Conservation (phyloP, 2,888 invertebrate genomes). For the Parthenolecanium corni region DNA sequence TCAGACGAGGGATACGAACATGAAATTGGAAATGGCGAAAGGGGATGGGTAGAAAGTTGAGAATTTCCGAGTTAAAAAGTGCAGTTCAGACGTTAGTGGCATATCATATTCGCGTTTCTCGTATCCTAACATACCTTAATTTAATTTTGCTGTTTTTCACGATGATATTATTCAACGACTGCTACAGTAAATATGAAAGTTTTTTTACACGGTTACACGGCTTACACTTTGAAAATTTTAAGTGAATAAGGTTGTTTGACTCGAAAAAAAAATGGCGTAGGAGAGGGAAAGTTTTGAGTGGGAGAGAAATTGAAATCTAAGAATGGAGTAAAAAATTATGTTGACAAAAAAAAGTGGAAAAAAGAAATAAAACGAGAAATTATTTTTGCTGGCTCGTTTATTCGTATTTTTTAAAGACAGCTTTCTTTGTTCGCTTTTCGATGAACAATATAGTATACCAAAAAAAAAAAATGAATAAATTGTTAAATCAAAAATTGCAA, state of each 20-base stretch:
- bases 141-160: slow-evolving; percentile 22
- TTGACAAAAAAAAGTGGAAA: no score
- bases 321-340: no score
- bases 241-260: slow-evolving; percentile 19
- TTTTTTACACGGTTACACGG: slow-evolving; percentile 1
- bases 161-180: slow-evolving; percentile 11
- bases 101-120: slow-evolving; percentile 1
- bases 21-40: neutral
- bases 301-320: no score
- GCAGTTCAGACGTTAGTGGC: neutral
- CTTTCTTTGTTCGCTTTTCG: no score
- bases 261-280: neutral
- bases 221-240: slow-evolving; percentile 17
- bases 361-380: no score
- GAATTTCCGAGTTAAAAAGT: neutral
- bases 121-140: slow-evolving; percentile 22
- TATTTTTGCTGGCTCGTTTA: no score
- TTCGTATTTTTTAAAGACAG: no score
- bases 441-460: no score
- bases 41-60: neutral
- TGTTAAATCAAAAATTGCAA: no score
- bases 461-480: no score
- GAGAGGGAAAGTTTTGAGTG: neutral
- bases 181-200: slow-evolving; percentile 16
- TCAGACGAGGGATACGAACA: neutral